Evolutionary conservation across 2,888 invertebrate genomes (phyloP).

Genomic region (Epistrophe grossulariae): DNA sequence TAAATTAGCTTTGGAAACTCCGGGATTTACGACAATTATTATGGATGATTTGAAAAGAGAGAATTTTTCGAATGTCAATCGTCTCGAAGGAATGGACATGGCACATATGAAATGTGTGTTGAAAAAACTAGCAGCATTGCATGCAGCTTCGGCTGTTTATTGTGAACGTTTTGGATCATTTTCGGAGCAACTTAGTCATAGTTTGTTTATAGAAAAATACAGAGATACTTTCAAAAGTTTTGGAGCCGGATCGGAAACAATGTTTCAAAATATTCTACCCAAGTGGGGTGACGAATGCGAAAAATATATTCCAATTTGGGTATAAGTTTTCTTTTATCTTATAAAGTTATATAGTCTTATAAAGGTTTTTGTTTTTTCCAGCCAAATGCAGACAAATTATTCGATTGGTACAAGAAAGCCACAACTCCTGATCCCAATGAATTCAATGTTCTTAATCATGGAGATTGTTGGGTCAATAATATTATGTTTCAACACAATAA

Average conservation of each 20-base stretch:
- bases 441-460: conserved; percentile 80
- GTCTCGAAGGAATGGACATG: conserved; percentile 73
- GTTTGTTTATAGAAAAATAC: conserved; percentile 8
- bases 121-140: conserved; percentile 81
- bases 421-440: conserved; percentile 53
- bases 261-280: conserved; percentile 31
- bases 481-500: conserved; percentile 80
- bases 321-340: conserved; percentile 12
- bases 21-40: neutral
- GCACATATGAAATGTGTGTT: conserved; percentile 79
- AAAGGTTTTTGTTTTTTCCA: neutral
- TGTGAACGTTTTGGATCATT: conserved; percentile 40
- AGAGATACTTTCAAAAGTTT: conserved; percentile 55
- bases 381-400: conserved; percentile 54
- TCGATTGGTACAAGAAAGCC: conserved; percentile 47
- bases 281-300: conserved; percentile 55
- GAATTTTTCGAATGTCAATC: conserved; percentile 58
- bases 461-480: conserved; percentile 81
- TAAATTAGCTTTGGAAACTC: conserved; percentile 11
- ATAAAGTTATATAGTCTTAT: too few species aligned
- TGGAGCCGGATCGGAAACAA: conserved; percentile 24
- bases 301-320: conserved; percentile 66
- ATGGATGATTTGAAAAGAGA: conserved; percentile 79
- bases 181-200: conserved; percentile 19
- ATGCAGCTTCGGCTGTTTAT: conserved; percentile 80